Conservation (phyloP, 2,113 vertebrate genomes). For the Cryptotis parvus region DNA sequence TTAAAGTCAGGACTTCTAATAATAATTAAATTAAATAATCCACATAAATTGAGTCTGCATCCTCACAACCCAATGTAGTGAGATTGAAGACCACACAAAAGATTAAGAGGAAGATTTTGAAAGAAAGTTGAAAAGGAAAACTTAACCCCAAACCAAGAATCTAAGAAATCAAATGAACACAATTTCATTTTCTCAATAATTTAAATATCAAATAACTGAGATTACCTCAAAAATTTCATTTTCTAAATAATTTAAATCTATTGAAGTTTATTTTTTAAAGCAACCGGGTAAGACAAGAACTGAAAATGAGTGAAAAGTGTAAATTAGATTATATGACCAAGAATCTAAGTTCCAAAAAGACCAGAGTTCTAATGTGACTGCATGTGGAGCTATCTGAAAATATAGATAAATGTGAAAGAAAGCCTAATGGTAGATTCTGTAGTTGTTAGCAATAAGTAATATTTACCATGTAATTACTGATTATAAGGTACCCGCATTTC, state of each 20-base stretch:
- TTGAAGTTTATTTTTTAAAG: neutral
- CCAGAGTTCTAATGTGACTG: neutral
- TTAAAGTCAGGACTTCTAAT: neutral
- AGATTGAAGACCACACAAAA: neutral
- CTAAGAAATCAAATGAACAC: neutral
- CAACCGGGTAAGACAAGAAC: neutral
- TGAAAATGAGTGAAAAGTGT: neutral
- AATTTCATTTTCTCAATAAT: neutral
- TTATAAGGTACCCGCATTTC: neutral
- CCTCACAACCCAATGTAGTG: neutral
- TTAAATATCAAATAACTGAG: too few relatives aligned
- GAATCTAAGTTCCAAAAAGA: neutral
- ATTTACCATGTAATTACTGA: neutral
- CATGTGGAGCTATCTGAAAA: neutral
- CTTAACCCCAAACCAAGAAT: neutral
- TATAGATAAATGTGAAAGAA: neutral
- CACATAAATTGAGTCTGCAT: neutral
- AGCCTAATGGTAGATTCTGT: neutral
- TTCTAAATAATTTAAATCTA: neutral
- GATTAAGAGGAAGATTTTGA: neutral
- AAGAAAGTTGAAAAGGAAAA: neutral
- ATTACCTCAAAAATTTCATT: too few relatives aligned
- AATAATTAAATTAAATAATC: conserved; percentile 7
- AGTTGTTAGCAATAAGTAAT: neutral
- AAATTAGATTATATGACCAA: neutral